Conservation (phyloP, 64 coral and sea anemone species). For the Stylophora pistillata region DNA sequence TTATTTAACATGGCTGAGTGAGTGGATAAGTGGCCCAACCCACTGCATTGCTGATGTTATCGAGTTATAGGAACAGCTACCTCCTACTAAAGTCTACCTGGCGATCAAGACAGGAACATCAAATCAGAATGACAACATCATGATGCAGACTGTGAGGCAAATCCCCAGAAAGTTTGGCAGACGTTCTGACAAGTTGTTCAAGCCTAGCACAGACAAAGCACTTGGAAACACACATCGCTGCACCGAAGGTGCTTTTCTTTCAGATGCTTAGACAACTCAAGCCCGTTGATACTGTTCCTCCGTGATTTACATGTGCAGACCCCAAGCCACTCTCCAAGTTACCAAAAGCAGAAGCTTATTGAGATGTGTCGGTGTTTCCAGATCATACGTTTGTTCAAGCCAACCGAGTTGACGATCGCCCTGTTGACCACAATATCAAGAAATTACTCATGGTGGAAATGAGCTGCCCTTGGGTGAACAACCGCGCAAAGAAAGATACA, state of each 20-base stretch:
- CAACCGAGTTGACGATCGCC: conserved; percentile 49
- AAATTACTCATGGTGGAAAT: not conserved
- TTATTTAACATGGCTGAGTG: too few relatives aligned
- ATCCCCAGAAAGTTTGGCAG: not conserved
- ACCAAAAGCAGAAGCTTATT: conserved; percentile 2
- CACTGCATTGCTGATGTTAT: too few relatives aligned
- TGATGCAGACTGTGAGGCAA: conserved; percentile 62
- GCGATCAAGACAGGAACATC: conserved; percentile 47
- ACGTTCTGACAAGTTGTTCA: conserved; percentile 21
- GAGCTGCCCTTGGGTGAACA: too few relatives aligned
- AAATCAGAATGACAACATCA: not conserved
- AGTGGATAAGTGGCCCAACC: too few relatives aligned
- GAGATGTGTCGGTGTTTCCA: conserved; percentile 33
- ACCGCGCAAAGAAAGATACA: too few relatives aligned
- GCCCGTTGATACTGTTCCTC: not conserved
- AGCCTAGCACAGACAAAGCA: conserved; percentile 29
- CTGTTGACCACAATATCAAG: conserved; percentile 26
- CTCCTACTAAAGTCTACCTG: conserved; percentile 50
- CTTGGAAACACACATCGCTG: conserved; percentile 10
- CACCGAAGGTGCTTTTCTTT: conserved; percentile 31
- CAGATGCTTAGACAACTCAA: not conserved
- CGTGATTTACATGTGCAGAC: not conserved
- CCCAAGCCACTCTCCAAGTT: conserved; percentile 8
- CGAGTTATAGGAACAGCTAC: conserved; percentile 52
- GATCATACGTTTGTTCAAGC: conserved; percentile 39